These are phyloP conservation scores for Ctenodactylus gundi DNA, from an alignment of 2,113 vertebrate genomes.

Conservation along the genomic window DNA sequence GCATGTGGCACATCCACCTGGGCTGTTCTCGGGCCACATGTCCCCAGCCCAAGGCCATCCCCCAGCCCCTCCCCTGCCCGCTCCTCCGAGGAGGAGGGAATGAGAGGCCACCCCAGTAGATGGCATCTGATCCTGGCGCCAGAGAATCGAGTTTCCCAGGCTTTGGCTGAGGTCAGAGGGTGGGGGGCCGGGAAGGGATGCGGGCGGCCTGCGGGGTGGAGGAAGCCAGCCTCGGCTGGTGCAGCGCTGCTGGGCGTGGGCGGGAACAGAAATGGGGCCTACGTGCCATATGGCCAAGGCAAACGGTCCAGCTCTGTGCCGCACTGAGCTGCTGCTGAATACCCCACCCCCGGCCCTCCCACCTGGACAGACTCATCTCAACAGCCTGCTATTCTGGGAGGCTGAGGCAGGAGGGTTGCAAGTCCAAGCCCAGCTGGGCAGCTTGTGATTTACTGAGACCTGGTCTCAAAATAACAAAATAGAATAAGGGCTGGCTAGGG, in stretches of 20 bases:
- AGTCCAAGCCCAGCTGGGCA: too few species aligned
- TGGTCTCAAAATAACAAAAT: too few species aligned
- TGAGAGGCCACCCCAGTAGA: slow-evolving; percentile 68
- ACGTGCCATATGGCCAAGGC: not conserved
- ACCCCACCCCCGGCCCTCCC: not conserved
- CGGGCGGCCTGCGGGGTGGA: not conserved
- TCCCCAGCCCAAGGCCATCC: not conserved
- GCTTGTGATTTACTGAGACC: too few species aligned
- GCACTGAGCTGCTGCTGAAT: not conserved
- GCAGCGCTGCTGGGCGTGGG: not conserved
- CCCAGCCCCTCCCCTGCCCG: not conserved
- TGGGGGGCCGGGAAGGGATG: not conserved
- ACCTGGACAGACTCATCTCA: not conserved
- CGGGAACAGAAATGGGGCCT: not conserved
- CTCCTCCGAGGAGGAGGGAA: not conserved
- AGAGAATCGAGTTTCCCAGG: slow-evolving; percentile 35
- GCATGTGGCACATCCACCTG: too few species aligned
- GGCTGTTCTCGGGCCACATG: not conserved
- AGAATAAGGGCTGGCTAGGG: too few species aligned
- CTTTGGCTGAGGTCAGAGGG: slow-evolving; percentile 20
- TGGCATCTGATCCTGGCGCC: slow-evolving; percentile 45
- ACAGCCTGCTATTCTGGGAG: not conserved
- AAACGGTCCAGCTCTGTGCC: not conserved
- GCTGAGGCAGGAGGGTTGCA: too few species aligned
- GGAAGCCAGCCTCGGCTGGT: not conserved